Base-by-base conservation (phyloP, 2,888 invertebrate species). In the Ormyrus rosae region DNA sequence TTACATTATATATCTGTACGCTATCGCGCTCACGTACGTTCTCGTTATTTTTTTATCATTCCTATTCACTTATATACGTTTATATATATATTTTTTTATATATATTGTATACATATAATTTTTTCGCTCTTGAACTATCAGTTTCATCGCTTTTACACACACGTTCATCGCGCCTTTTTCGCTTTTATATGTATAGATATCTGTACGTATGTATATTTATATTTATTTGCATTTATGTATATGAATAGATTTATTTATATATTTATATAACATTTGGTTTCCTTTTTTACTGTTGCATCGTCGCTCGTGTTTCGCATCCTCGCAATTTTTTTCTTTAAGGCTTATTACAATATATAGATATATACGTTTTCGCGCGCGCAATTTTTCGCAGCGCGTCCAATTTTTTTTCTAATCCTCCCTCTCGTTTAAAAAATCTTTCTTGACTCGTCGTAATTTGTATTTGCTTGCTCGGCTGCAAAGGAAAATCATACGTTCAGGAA, bases 221-320 rank as follows among this genome's bases (percentile, higher is more conserved):
- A 65, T 77, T 67, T 71, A 77, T 70, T 76, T 79, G 74, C 76
- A 74, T 74, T 79, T 77, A 81, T 81, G 70, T 81, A 84, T 82
- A 80, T 83, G 75, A 80, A 83, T 83, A 78, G 56, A 84, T 81
- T 81, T 83, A 83, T 85, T 84, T 83, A 84, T 85, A 84, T 85
- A 83, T 84, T 82, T 84, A 84, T 34, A 34, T 85, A 84, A 85
- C 83, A 83, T 82, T 70, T 80, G 78, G 64, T 74, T 78, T 82
- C 80, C 78, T 63, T 73, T 79, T 79, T 34, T 34, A 34, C 34
- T 78, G 78, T 84, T 83, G 82, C 84, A 83, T 70, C 77, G 79
- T 83, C 84, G 84, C 83, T 84, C 80, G 81, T 84, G 83, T 83
- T 75, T 78, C 75, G 67, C 75, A 72, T 64, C 48, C 55, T 80